Evolutionary conservation across 1,140 invertebrate genomes (phyloP).

Genomic region (Pseudomyrmex dendroicus): DNA sequence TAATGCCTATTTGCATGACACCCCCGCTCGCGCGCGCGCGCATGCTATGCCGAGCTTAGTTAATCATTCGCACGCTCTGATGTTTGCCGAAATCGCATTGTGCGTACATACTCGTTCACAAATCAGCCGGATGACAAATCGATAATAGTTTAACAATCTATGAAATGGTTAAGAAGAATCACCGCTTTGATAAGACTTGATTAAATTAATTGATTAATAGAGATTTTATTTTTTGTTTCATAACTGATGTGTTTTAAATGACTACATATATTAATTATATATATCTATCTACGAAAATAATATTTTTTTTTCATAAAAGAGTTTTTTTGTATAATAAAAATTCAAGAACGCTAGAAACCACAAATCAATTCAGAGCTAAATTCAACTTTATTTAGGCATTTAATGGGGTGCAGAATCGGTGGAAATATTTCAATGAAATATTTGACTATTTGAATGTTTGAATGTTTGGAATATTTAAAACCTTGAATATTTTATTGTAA

Average conservation of each 20-base stretch:
- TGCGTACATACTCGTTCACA: constrained; percentile 62
- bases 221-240: neutral
- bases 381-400: constrained; percentile 23
- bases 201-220: neutral
- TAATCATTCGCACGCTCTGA: constrained; percentile 73
- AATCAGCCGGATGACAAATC: constrained; percentile 65
- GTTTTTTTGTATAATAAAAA: constrained; percentile 7
- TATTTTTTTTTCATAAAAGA: neutral
- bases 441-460: constrained; percentile 25
- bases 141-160: constrained; percentile 64
- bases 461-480: constrained; percentile 35
- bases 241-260: neutral
- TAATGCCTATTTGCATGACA: constrained; percentile 73
- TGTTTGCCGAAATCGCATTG: constrained; percentile 70
- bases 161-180: constrained; percentile 30
- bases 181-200: constrained; percentile 1
- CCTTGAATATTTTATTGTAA: constrained; percentile 43
- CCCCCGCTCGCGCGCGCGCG: constrained; percentile 41
- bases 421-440: constrained; percentile 41
- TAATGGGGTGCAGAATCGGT: neutral
- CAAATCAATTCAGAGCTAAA: neutral
- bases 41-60: constrained; percentile 64
- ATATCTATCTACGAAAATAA: neutral
- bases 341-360: neutral
- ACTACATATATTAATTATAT: neutral